These are phyloP conservation scores for Oreochromis tanganicae DNA, from an alignment of 2,113 vertebrate genomes.

Conservation along the genomic window DNA sequence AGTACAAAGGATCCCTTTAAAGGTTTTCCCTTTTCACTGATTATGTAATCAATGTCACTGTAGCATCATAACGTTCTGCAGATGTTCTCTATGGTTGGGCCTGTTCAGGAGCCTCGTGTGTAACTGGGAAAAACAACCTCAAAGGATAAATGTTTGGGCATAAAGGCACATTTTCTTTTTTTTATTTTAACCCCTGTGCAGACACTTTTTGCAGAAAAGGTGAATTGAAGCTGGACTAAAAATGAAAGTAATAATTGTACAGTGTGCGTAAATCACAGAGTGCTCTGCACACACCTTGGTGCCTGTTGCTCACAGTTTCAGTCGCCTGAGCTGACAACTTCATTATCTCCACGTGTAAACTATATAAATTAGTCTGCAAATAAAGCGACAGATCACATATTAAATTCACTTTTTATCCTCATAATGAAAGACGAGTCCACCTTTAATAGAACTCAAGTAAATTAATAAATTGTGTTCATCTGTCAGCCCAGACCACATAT, in stretches of 20 bases:
- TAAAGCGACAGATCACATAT: fast-evolving
- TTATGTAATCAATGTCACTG: background rate
- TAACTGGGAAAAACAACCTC: too few relatives aligned
- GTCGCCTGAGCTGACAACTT: fast-evolving
- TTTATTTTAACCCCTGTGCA: fast-evolving
- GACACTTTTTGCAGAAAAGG: fast-evolving
- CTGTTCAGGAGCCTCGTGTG: background rate
- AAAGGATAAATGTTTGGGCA: background rate
- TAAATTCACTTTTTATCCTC: background rate
- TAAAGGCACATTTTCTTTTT: background rate
- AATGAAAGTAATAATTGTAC: background rate
- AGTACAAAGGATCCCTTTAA: background rate
- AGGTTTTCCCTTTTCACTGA: background rate
- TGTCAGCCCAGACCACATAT: background rate
- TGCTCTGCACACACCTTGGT: background rate
- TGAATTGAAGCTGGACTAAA: background rate
- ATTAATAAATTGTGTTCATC: background rate
- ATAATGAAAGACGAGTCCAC: background rate
- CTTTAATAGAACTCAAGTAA: background rate
- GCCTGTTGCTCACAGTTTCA: background rate
- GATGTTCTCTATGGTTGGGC: background rate
- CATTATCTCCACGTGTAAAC: background rate
- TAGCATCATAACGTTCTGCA: background rate
- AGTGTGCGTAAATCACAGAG: background rate
- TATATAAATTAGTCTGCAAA: background rate